Evolutionary conservation across 2,113 vertebrate genomes (phyloP), one percentile per base, ranked within the genome.

Genomic region (Ictidomys tridecemlineatus): DNA sequence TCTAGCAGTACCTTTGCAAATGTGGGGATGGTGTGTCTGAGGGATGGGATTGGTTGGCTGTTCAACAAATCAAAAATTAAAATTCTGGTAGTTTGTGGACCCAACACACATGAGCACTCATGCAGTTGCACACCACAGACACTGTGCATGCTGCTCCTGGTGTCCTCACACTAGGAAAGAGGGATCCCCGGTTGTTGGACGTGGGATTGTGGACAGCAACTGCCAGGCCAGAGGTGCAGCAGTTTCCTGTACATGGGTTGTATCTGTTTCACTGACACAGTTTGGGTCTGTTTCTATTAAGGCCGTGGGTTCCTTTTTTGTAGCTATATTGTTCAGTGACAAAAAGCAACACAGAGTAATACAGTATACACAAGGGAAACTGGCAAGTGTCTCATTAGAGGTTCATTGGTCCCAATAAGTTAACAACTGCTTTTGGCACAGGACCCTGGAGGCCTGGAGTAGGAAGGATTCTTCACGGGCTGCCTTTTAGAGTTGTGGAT

Each of bases 101-200:
- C 10, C 26, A 53, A 10, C 5, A 22, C 2, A 3, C 22, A 18
- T 3, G n/a, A n/a, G 6, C 17, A 8, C 11, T 17, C 20, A 17
- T 17, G 2, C 39, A 63, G 8, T 17, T 10, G 16, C 8, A 8
- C 10, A 0, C 51, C 4, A 2, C 22, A 58, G 91, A 63, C 5
- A 7, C 42, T 12, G 13, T 18, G 9, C 18, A 26, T 32, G 5
- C 77, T 89, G 32, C 12, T 39, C 12, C 53, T 32, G 1, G 20
- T 5, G 13, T 18, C 22, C 28, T 20, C 51, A 58, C 11, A 0
- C 73, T 32, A 5, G 42, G 5, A 39, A 11, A 56, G 39, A 2
- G 42, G 58, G 12, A 8, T 37, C 86, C 58, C 32, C 45, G 34
- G 78, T 34, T 48, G 26, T 8, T 94, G n/a, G 42, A 30, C 37